Evolutionary conservation across 35 echinoderm and acorn worm species (phyloP), one percentile per base, ranked within the genome.

Genomic region (Lytechinus variegatus): DNA sequence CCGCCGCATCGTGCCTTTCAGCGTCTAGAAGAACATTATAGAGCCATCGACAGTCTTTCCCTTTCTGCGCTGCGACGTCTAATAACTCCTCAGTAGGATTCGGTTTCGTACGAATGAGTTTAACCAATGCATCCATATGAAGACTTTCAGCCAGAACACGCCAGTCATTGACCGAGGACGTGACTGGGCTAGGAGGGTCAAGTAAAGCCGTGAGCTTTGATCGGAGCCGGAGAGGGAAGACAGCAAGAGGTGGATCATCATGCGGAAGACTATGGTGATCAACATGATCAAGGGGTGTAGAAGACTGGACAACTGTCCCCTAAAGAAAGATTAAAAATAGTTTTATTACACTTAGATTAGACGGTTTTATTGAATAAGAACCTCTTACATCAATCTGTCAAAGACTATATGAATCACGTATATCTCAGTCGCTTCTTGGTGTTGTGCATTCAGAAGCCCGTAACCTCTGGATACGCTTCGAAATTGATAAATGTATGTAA

Each of bases 81-180:
- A 99, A 72, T 10, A 99, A 79, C 55, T 58, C 86, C 55, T 96
- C 93, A 4, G 95, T 95, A 10, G 98, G 97, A 51, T 86, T 97
- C 28, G 9, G 87, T 52, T 91, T 95, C 6, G 54, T 94, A 87
- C 94, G 92, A 52, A 97, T 87, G 3, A 96, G 60, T 11, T 92
- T 96, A 8, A 99, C 97, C 9, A 72, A 87, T 0, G 91, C 53
- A 88, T 99, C 98, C 57, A 97, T n/a, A 14, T 96, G 92, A 27
- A 99, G 52, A 13, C 94, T 97, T 27, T 87, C 89, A 53, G 98
- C 98, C n/a, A 99, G 92, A 27, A 97, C 94, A 5, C 98, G 94
- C 98, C 98, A 99, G 95, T 99, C 98, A 28, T 99, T 97, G 1
- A 97, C 97, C 0, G 95, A 61, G 24, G 91, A 27, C 53, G 92